These are phyloP conservation scores for Fundulus diaphanus DNA, from an alignment of 2,797 vertebrate species.

Conservation along the genomic window DNA sequence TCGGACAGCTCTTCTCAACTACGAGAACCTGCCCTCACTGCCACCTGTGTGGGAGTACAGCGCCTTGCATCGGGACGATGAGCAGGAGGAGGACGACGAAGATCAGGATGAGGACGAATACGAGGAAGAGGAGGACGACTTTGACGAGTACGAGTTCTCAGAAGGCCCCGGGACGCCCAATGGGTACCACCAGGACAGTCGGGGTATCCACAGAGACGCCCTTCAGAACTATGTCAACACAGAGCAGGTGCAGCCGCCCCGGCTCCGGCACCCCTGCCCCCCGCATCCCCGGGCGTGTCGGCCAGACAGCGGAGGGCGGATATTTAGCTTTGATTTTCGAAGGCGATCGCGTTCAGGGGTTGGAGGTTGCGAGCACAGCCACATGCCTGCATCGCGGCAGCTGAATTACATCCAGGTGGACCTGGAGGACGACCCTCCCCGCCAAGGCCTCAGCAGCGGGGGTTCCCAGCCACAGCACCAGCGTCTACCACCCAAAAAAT, in stretches of 20 bases:
- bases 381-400: conserved; percentile 85
- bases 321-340: conserved; percentile 96
- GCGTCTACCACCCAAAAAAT: conserved; percentile 74
- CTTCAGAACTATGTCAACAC: conserved; percentile 92
- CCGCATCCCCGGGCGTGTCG: conserved; percentile 83
- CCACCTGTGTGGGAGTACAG: conserved; percentile 95
- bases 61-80: conserved; percentile 82
- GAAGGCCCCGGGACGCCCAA: conserved; percentile 87
- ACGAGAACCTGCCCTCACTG: conserved; percentile 95
- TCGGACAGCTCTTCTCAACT: conserved; percentile 91
- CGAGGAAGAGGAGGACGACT: conserved; percentile 83
- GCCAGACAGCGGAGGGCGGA: conserved; percentile 75
- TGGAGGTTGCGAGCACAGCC: conserved; percentile 78
- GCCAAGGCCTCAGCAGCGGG: conserved; percentile 70
- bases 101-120: conserved; percentile 83
- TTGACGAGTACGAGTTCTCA: conserved; percentile 83
- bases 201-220: conserved; percentile 88
- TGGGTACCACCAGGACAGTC: conserved; percentile 89
- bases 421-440: conserved; percentile 86
- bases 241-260: conserved; percentile 77
- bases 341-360: conserved; percentile 79
- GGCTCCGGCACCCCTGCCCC: conserved; percentile 78
- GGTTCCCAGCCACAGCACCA: conserved; percentile 78
- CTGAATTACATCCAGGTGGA: conserved; percentile 99
- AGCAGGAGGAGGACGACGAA: conserved; percentile 80